Conservation (phyloP, 2,888 invertebrate species). For the Idaea dimidiata region DNA sequence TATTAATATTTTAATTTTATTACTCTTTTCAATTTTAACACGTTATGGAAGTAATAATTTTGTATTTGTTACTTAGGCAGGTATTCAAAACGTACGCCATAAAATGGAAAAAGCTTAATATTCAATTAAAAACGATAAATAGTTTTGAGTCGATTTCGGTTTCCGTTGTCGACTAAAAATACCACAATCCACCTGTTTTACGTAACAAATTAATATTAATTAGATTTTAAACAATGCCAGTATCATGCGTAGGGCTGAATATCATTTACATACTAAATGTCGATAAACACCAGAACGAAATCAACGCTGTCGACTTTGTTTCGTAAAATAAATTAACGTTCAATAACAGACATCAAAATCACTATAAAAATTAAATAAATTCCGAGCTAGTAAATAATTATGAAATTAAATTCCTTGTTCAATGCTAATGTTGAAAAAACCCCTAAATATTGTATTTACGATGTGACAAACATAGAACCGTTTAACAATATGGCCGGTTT, state of each 20-base stretch:
- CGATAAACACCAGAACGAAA: slow-evolving; percentile 27
- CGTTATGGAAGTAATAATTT: not conserved
- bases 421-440: slow-evolving; percentile 43
- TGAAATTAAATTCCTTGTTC: slow-evolving; percentile 39
- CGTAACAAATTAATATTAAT: slow-evolving; percentile 30
- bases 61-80: not conserved
- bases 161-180: not conserved
- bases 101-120: not conserved
- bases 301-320: slow-evolving; percentile 29
- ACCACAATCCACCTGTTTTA: slow-evolving; percentile 2
- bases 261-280: slow-evolving; percentile 42
- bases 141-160: not conserved
- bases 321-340: slow-evolving; percentile 23
- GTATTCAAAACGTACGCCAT: not conserved
- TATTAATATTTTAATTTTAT: not conserved
- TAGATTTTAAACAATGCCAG: slow-evolving; percentile 38
- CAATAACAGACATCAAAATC: slow-evolving; percentile 21
- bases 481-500: slow-evolving; percentile 51
- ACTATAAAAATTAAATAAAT: slow-evolving; percentile 15
- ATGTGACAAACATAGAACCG: slow-evolving; percentile 61
- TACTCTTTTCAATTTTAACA: not conserved
- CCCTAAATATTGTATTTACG: slow-evolving; percentile 60
- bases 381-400: slow-evolving; percentile 38
- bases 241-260: slow-evolving; percentile 32
- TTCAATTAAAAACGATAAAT: not conserved